Conservation (phyloP, 2,888 invertebrate species). For the Polydrusus tereticollis region DNA sequence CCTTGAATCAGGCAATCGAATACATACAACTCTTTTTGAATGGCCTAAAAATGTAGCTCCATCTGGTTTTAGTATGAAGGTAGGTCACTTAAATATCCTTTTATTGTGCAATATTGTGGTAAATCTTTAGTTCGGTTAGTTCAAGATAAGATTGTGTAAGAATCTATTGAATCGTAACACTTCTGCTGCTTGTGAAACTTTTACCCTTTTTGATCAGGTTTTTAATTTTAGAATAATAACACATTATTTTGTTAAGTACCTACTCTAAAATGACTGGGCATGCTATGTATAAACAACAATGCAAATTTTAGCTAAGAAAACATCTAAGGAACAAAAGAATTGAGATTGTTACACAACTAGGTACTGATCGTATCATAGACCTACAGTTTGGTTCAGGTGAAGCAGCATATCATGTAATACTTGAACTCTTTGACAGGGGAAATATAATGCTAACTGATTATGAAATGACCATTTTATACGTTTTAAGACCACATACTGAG, state of each 20-base stretch:
- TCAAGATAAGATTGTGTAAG: too few species aligned
- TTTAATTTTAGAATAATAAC: too few species aligned
- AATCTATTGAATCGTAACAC: too few species aligned
- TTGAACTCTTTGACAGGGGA: slow-evolving; percentile 96
- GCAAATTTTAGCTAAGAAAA: slow-evolving; percentile 88
- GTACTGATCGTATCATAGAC: slow-evolving; percentile 93
- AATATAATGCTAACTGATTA: slow-evolving; percentile 95
- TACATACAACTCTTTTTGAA: slow-evolving; percentile 95
- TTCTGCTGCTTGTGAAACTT: too few species aligned
- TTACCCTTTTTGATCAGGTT: too few species aligned
- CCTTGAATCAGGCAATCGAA: slow-evolving; percentile 93
- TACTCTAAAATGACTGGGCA: too few species aligned
- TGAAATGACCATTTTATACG: slow-evolving; percentile 90
- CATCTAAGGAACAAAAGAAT: slow-evolving; percentile 96
- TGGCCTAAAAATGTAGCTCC: slow-evolving; percentile 98
- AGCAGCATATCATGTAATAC: slow-evolving; percentile 93
- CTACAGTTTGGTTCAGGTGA: slow-evolving; percentile 95
- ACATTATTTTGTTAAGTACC: too few species aligned
- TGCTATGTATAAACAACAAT: too few species aligned
- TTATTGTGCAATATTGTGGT: background rate
- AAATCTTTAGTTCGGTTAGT: background rate
- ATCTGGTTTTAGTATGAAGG: slow-evolving; percentile 98
- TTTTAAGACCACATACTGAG: slow-evolving; percentile 92
- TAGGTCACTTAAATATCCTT: slow-evolving; percentile 58
- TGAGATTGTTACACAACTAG: slow-evolving; percentile 87